Evolutionary conservation across 1,140 invertebrate species (phyloP), one percentile per base, ranked within the genome.

Genomic region (Coelopa frigida): DNA sequence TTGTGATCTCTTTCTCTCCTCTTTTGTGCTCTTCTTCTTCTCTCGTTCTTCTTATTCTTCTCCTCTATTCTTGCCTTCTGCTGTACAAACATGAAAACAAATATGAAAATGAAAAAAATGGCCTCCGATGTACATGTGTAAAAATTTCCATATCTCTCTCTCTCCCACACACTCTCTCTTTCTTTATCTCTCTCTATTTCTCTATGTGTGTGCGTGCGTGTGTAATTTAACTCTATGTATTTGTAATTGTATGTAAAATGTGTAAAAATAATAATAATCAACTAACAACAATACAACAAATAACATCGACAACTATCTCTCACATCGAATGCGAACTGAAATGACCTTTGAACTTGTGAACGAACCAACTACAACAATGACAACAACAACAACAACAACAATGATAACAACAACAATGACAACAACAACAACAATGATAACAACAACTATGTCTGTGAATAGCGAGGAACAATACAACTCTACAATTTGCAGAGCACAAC

Each of bases 401-500:
- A 39, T 42, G 44, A 44, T 29, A 17, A n/a, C n/a, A n/a, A n/a
- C n/a, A n/a, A n/a, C n/a, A n/a, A 54, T 32, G 44, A 39, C 18
- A 46, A 46, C 50, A 42, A 48, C 54, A 44, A 51, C 46, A 49
- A 58, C 53, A 42, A 44, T 18, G 24, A 39, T 39, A 22, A 22
- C 21, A 39, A 15, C 22, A 26, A n/a, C n/a, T n/a, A n/a, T n/a
- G n/a, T n/a, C n/a, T n/a, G 46, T 47, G 38, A 55, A 58, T 52
- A 67, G 63, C 62, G 63, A 54, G 63, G 63, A 60, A 67, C 63
- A 67, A 67, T 67, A 67, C 63, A 67, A 67, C 60, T 67, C 58
- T 67, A 67, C 60, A 67, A 67, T 67, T 77, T 75, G 50, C 76
- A 79, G 71, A 78, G 75, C 70, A 76, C 72, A 68, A 80, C 76